Base-by-base conservation (phyloP, 2,113 vertebrate genomes). In the Sigmodon hispidus region DNA sequence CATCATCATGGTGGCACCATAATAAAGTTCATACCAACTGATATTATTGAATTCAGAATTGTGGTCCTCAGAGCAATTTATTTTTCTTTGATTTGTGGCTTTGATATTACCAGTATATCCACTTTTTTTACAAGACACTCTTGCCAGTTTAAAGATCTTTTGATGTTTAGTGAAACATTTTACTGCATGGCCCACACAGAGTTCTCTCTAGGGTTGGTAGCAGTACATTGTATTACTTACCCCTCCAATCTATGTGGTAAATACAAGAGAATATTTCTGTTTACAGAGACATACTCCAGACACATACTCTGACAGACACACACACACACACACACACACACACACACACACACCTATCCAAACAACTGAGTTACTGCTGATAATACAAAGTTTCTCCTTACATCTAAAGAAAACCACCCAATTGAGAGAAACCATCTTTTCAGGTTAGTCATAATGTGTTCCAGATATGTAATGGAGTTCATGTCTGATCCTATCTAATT, bases 141-240 rank as follows among this genome's bases (percentile, higher is more conserved):
- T 95, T 95, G 96, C n/a, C 45, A 96, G 43, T 21, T 94, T 81
- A 94, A 96, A 97, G 76, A 50, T 95, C 93, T 81, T 94, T 94
- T 92, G 90, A 97, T 92, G 73, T 73, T 97, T 94, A 97, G 95
- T 97, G 96, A 96, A 93, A 89, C 93, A 75, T 97, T 96, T 95
- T 97, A 96, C 94, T 92, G 22, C 83, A 73, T 97, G 81, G 94
- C 90, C 93, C 88, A 93, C 93, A 92, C 29, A 13, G 80, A 94
- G 22, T 59, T 95, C 40, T 88, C 31, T 90, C n/a, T 79, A 50
- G n/a, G 87, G 92, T 40, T 96, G 40, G 77, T 45, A 91, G 89
- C 31, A 93, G 93, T 72, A 96, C 87, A 93, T 81, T 91, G 65
- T 88, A 89, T 94, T 94, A 67, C 29, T 79, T 90, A 81, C 6